Base-by-base conservation (phyloP, 2,797 vertebrate genomes). In the Melanotaenia boesemani region DNA sequence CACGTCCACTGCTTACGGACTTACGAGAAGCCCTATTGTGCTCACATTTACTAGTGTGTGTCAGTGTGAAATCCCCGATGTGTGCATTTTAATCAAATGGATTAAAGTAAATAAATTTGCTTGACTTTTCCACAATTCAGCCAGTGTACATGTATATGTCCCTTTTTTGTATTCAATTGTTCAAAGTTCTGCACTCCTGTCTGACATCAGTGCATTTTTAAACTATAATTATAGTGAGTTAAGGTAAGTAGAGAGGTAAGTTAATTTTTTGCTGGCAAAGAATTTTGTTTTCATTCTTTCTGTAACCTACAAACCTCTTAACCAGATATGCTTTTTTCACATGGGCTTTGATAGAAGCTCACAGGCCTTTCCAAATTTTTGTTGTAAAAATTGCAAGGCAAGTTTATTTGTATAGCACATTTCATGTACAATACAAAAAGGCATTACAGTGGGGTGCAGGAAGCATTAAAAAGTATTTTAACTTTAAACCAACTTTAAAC, bases 71-170 rank as follows among this genome's bases (percentile, higher is more conserved):
- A 56, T 44, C 28, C 77, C 34, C 70, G 61, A 79, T 32, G 46
- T 15, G 0, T 48, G 26, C 11, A 70, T 77, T 46, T 79, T 24
- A 56, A 79, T 63, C n/a, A 81, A 75, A 77, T 34, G 22, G 28
- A 55, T 32, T 26, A 48, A 15, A 4, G 39, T 11, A 34, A 61
- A 32, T 41, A 62, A 24, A 62, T 41, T 41, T 41, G 13, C 28
- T 68, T 32, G 2, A 34, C 22, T 15, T 24, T 8, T 54, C 34
- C 15, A 50, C 36, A 50, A 36, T 61, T 10, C n/a, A 36, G 7
- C 11, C 6, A 26, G 15, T 15, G 24, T 16, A 39, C 28, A 34
- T 58, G 39, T 28, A 22, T n/a, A 1, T 67, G 44, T 2, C 8
- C 22, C 3, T 10, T 2, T n/a, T 50, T 24, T 10, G 22, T 52